These are phyloP conservation scores for Merodon equestris DNA, from an alignment of 2,888 invertebrate genomes.

Conservation along the genomic window DNA sequence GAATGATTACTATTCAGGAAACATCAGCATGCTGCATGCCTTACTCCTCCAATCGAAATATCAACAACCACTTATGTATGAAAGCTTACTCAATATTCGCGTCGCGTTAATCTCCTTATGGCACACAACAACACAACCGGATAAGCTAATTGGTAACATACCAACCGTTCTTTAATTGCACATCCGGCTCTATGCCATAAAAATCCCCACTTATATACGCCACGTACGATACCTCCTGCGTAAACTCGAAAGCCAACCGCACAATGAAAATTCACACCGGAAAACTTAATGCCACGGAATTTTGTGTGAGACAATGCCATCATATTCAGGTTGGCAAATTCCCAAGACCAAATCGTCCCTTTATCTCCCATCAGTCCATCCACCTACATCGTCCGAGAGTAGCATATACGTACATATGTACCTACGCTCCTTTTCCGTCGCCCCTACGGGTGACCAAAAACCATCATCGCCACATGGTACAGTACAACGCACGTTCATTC, in stretches of 20 bases:
- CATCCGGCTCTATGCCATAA: constrained; percentile 30
- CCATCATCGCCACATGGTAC: constrained; percentile 28
- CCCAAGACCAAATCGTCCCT: constrained; percentile 53
- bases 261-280: constrained; percentile 59
- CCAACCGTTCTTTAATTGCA: constrained; percentile 49
- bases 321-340: constrained; percentile 62
- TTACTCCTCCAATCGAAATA: neutral
- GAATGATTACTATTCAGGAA: no score
- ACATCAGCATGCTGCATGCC: no score
- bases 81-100: constrained; percentile 29
- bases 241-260: constrained; percentile 36
- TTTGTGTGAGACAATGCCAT: constrained; percentile 64
- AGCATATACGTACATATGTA: constrained; percentile 26
- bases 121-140: constrained; percentile 28
- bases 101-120: constrained; percentile 33
- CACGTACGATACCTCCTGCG: no score
- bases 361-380: constrained; percentile 9
- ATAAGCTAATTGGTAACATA: constrained; percentile 32
- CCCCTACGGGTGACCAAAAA: constrained; percentile 28
- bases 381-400: constrained; percentile 19
- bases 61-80: neutral
- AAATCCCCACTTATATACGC: no score
- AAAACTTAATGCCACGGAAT: constrained; percentile 64
- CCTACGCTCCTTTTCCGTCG: no score
- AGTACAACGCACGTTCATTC: constrained; percentile 54